These are phyloP conservation scores for Phodopus roborovskii DNA, from an alignment of 2,113 vertebrate species.

Conservation along the genomic window DNA sequence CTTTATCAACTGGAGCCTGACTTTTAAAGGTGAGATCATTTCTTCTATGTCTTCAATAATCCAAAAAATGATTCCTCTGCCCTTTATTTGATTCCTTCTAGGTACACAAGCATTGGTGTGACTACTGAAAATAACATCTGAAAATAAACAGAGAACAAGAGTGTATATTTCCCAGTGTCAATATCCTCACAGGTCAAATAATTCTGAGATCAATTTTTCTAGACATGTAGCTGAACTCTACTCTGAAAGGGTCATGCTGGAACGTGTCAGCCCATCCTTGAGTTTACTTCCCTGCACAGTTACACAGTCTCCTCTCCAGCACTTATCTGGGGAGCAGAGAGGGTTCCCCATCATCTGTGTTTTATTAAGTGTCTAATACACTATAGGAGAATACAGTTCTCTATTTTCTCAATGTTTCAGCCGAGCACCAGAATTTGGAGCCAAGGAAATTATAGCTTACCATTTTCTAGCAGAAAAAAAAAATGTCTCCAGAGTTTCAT, in stretches of 20 bases:
- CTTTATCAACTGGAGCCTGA: not conserved
- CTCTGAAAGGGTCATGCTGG: constrained; percentile 36
- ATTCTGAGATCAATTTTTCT: constrained; percentile 16
- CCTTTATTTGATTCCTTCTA: not conserved
- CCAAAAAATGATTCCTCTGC: not conserved
- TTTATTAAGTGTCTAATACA: constrained; percentile 80
- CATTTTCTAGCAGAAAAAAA: constrained; percentile 58
- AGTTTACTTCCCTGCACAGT: not conserved
- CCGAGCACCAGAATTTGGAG: constrained; percentile 54
- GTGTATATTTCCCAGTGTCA: not conserved
- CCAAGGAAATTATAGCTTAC: constrained; percentile 75
- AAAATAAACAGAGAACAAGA: constrained; percentile 41
- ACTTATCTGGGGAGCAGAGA: constrained; percentile 58
- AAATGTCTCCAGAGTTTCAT: constrained; percentile 43
- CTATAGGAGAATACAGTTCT: constrained; percentile 65
- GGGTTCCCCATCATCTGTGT: constrained; percentile 71
- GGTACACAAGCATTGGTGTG: not conserved
- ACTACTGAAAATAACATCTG: not conserved
- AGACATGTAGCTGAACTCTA: not conserved
- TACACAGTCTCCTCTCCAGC: constrained; percentile 15
- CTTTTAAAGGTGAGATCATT: constrained; percentile 23
- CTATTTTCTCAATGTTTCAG: constrained; percentile 74
- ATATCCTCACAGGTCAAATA: not conserved
- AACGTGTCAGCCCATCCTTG: constrained; percentile 60
- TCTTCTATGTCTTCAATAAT: not conserved